Conservation (phyloP, 2,113 vertebrate species). For the Oceanites oceanicus region DNA sequence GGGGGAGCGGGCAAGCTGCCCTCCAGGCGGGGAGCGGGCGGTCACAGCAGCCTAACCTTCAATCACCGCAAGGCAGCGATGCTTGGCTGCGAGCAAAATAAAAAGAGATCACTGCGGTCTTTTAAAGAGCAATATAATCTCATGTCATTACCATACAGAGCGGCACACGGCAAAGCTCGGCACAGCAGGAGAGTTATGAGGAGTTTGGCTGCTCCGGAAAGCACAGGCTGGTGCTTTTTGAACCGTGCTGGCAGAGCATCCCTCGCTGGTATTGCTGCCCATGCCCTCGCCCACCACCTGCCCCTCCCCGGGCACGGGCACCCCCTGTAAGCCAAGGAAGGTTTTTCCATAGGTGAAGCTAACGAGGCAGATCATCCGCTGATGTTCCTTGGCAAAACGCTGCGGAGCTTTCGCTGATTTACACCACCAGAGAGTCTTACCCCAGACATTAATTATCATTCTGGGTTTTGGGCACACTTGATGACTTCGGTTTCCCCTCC, state of each 20-base stretch:
- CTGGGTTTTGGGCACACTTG: neutral
- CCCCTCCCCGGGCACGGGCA: neutral
- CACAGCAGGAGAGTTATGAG: slow-evolving; percentile 5
- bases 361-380: neutral
- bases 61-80: slow-evolving; percentile 18
- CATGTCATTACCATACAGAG: slow-evolving; percentile 31
- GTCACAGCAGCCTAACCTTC: slow-evolving; percentile 39
- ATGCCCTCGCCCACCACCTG: neutral
- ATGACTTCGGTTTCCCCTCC: neutral
- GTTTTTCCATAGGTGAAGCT: neutral
- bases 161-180: neutral
- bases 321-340: neutral
- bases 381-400: neutral
- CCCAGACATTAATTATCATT: neutral
- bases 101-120: neutral
- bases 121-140: slow-evolving; percentile 50
- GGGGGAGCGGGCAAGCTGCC: neutral
- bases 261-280: neutral
- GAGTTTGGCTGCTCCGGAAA: slow-evolving; percentile 11
- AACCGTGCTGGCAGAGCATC: neutral
- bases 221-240: neutral
- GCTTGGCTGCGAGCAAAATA: slow-evolving; percentile 8
- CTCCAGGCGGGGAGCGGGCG: neutral
- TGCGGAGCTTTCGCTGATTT: neutral
- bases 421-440: neutral